A percentile compares a stretch with the other conserved stretches of the same genome.
Evolutionary conservation across 2,888 invertebrate species (phyloP).

Genomic region (Incurvaria masculella): DNA sequence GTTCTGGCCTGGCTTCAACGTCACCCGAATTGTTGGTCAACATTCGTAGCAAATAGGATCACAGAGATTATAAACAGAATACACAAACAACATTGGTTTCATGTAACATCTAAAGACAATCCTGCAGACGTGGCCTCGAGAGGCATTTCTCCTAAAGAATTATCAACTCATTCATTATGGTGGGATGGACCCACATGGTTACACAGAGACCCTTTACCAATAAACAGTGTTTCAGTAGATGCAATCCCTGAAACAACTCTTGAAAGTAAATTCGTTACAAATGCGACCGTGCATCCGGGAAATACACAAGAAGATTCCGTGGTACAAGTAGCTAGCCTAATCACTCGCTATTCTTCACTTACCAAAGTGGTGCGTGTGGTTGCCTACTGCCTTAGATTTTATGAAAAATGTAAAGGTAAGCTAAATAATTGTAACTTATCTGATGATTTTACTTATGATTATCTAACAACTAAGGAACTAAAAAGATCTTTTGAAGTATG

Average conservation of each 20-base stretch:
- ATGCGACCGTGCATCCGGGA: too few relatives aligned
- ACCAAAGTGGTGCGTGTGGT: neutral
- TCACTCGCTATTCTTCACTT: neutral
- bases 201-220: neutral
- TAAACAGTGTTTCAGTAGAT: neutral
- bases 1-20: constrained; percentile 16
- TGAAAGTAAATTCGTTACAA: neutral
- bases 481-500: neutral
- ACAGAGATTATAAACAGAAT: constrained; percentile 12
- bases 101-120: constrained; percentile 10
- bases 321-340: too few relatives aligned
- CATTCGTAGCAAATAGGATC: constrained; percentile 19
- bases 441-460: too few relatives aligned
- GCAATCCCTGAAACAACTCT: neutral
- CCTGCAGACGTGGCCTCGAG: constrained; percentile 12
- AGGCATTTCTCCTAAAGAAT: constrained; percentile 3
- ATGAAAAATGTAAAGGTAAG: neutral
- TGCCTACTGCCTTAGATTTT: neutral
- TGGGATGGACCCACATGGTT: neutral
- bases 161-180: constrained; percentile 6
- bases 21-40: constrained; percentile 15
- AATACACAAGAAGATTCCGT: too few relatives aligned
- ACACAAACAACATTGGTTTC: constrained; percentile 7
- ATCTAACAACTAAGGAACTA: neutral
- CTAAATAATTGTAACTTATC: neutral